These are phyloP conservation scores for Tetrapedia diversipes DNA, from an alignment of 2,888 invertebrate species.

Conservation along the genomic window DNA sequence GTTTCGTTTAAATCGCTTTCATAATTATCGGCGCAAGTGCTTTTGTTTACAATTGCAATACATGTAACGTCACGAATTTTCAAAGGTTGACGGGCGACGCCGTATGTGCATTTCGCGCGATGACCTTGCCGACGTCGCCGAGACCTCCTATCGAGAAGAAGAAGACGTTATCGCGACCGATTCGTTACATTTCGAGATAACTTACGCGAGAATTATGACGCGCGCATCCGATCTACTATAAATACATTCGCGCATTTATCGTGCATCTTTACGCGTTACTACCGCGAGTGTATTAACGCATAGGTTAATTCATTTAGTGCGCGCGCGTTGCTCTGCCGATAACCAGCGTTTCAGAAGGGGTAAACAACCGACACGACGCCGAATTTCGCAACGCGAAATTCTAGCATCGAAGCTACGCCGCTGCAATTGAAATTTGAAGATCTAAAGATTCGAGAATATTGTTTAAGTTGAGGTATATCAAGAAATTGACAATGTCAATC, in stretches of 20 bases:
- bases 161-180: conserved; percentile 28
- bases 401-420: neutral
- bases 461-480: no score
- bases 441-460: no score
- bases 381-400: neutral
- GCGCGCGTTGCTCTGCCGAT: neutral
- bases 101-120: conserved; percentile 22
- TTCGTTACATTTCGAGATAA: conserved; percentile 52
- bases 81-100: conserved; percentile 54
- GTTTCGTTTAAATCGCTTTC: no score
- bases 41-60: no score
- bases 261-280: conserved; percentile 13
- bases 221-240: neutral
- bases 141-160: conserved; percentile 27
- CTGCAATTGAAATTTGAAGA: neutral
- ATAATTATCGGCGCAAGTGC: no score
- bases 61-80: conserved; percentile 31
- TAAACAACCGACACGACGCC: neutral
- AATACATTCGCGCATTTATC: conserved; percentile 23
- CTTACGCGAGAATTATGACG: conserved; percentile 19
- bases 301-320: conserved; percentile 12
- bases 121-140: conserved; percentile 49
- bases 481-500: no score
- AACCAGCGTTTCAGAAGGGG: neutral
- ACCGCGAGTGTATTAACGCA: neutral